Evolutionary conservation across 35 echinoderm and acorn worm species (phyloP).

Genomic region (Lytechinus variegatus): DNA sequence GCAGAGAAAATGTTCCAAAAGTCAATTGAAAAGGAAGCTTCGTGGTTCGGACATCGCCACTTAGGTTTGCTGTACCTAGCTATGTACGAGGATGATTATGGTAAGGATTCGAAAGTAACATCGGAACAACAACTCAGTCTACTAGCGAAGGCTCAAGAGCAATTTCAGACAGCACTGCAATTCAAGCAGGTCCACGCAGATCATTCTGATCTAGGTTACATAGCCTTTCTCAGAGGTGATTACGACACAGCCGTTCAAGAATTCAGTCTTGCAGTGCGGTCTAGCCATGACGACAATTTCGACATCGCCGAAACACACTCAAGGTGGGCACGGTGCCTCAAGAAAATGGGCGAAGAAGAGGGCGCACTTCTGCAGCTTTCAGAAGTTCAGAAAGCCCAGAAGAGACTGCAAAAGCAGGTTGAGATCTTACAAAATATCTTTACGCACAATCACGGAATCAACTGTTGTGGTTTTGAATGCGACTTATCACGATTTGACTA

Average conservation of each 20-base stretch:
- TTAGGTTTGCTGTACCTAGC: slow-evolving; percentile 66
- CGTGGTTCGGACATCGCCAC: slow-evolving; percentile 78
- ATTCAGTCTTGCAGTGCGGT: slow-evolving; percentile 71
- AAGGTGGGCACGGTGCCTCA: slow-evolving; percentile 82
- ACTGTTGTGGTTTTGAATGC: slow-evolving; percentile 90
- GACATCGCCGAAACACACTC: slow-evolving; percentile 71
- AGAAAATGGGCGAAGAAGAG: slow-evolving; percentile 64
- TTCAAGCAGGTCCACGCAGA: slow-evolving; percentile 82
- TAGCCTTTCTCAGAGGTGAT: slow-evolving; percentile 66
- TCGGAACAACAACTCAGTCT: background rate
- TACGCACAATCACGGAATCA: slow-evolving; percentile 58
- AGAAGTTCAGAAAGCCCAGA: slow-evolving; percentile 44
- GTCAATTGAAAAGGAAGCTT: slow-evolving; percentile 64
- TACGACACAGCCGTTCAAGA: slow-evolving; percentile 64
- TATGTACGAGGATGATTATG: slow-evolving; percentile 64
- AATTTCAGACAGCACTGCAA: slow-evolving; percentile 64
- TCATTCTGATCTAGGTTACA: slow-evolving; percentile 81
- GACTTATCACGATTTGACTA: slow-evolving; percentile 83
- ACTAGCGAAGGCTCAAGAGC: slow-evolving; percentile 62
- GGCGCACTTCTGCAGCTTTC: slow-evolving; percentile 56
- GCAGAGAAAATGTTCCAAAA: slow-evolving; percentile 62
- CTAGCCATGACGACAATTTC: slow-evolving; percentile 71
- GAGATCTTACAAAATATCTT: slow-evolving; percentile 58
- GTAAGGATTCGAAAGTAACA: background rate
- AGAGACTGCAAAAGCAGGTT: slow-evolving; percentile 44